Conservation (phyloP, 2,888 invertebrate species). For the Dasypolia templi region DNA sequence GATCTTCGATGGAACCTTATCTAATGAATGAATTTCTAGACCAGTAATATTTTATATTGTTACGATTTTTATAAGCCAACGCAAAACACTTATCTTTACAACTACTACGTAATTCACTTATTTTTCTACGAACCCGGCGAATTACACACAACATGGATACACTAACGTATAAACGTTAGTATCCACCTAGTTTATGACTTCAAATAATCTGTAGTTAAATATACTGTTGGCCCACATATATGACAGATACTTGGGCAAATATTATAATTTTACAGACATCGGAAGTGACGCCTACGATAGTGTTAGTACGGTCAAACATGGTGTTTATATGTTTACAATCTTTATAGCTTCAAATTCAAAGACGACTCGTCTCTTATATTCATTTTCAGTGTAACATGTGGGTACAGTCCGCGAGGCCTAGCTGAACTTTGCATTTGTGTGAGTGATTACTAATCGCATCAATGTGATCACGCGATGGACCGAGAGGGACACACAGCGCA, state of each 20-base stretch:
- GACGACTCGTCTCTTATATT: not conserved
- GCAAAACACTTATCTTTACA: slow-evolving; percentile 38
- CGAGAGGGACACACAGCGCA: too few relatives aligned
- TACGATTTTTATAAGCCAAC: not conserved
- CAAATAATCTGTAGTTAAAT: slow-evolving; percentile 52
- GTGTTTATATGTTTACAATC: not conserved
- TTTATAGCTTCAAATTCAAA: slow-evolving; percentile 15
- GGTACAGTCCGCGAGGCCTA: too few relatives aligned
- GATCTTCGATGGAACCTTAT: not conserved
- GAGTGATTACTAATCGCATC: too few relatives aligned
- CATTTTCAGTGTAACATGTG: not conserved
- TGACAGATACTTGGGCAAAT: slow-evolving; percentile 53
- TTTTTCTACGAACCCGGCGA: slow-evolving; percentile 27
- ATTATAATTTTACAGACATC: slow-evolving; percentile 54
- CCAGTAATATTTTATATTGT: slow-evolving; percentile 6
- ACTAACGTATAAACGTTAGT: too few relatives aligned
- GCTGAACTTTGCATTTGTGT: too few relatives aligned
- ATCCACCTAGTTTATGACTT: slow-evolving; percentile 41
- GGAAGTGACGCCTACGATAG: slow-evolving; percentile 61
- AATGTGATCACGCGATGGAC: too few relatives aligned
- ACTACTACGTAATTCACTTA: slow-evolving; percentile 15
- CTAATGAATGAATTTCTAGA: slow-evolving; percentile 10
- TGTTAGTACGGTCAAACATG: slow-evolving; percentile 20
- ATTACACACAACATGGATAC: not conserved
- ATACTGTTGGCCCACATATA: slow-evolving; percentile 45